Conservation (phyloP, 2,888 invertebrate genomes). For the Petrolisthes manimaculis region DNA sequence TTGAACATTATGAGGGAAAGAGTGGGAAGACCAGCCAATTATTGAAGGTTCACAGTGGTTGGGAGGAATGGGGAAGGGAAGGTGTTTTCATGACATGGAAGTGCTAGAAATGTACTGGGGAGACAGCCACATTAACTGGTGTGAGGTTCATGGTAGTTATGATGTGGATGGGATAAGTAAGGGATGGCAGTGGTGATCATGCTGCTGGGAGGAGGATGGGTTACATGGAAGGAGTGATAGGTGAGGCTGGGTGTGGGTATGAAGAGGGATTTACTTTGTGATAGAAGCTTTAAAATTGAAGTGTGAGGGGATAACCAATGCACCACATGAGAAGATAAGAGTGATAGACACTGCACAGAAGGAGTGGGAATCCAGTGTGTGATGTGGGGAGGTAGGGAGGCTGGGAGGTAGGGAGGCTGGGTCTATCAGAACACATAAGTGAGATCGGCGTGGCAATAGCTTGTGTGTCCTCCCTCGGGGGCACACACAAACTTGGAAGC, state of each 20-base stretch:
- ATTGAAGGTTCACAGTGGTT: too few relatives aligned
- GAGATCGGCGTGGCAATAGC: slow-evolving; percentile 54
- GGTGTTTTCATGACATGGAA: too few relatives aligned
- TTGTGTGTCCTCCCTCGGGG: slow-evolving; percentile 44
- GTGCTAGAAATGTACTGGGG: too few relatives aligned
- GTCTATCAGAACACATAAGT: slow-evolving; percentile 50
- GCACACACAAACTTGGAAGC: slow-evolving; percentile 53
- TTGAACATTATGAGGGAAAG: neutral
- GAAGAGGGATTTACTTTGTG: too few relatives aligned
- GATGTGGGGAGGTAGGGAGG: slow-evolving; percentile 21
- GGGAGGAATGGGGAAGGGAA: too few relatives aligned
- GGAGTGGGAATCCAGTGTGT: neutral
- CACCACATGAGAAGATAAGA: neutral
- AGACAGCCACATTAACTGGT: too few relatives aligned
- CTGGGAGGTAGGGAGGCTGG: slow-evolving; percentile 48
- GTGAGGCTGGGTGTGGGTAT: too few relatives aligned
- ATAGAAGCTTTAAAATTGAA: too few relatives aligned
- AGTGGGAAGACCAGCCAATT: neutral
- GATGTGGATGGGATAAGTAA: too few relatives aligned
- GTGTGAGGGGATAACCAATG: slow-evolving; percentile 2
- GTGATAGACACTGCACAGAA: neutral
- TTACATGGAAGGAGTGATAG: neutral
- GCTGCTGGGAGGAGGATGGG: neutral
- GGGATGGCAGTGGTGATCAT: too few relatives aligned
- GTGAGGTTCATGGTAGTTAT: too few relatives aligned